Evolutionary conservation across 2,888 invertebrate species (phyloP).

Genomic region (Tryphoninae sp.): DNA sequence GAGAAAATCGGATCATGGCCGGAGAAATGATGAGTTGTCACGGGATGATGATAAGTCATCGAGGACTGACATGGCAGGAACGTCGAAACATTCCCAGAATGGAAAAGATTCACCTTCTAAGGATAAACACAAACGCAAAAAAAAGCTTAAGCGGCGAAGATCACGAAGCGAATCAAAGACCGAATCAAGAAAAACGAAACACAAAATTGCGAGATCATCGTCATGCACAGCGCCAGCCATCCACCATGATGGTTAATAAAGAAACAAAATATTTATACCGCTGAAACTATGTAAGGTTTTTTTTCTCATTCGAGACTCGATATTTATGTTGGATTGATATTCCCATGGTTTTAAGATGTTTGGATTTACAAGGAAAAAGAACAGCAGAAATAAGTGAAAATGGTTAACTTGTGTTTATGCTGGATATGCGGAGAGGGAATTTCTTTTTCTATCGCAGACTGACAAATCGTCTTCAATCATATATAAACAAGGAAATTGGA

Average conservation of each 20-base stretch:
- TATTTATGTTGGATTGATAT: not conserved
- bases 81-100: constrained; percentile 43
- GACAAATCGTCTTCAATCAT: not conserved
- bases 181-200: constrained; percentile 65
- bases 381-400: not conserved
- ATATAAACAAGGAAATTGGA: not conserved
- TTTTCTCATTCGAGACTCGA: not conserved
- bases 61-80: constrained; percentile 11
- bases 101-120: constrained; percentile 54
- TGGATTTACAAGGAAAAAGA: not conserved
- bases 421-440: not conserved
- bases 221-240: constrained; percentile 37
- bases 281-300: not conserved
- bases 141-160: constrained; percentile 69
- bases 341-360: not conserved
- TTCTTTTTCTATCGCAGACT: not conserved
- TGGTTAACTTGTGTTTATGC: not conserved
- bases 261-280: not conserved
- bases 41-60: not conserved
- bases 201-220: constrained; percentile 34
- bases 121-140: constrained; percentile 69
- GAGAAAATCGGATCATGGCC: constrained; percentile 25
- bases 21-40: constrained; percentile 12
- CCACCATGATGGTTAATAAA: constrained; percentile 15
- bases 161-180: constrained; percentile 72